Evolutionary conservation across 2,113 vertebrate species (phyloP).

Genomic region (Ochotona princeps): DNA sequence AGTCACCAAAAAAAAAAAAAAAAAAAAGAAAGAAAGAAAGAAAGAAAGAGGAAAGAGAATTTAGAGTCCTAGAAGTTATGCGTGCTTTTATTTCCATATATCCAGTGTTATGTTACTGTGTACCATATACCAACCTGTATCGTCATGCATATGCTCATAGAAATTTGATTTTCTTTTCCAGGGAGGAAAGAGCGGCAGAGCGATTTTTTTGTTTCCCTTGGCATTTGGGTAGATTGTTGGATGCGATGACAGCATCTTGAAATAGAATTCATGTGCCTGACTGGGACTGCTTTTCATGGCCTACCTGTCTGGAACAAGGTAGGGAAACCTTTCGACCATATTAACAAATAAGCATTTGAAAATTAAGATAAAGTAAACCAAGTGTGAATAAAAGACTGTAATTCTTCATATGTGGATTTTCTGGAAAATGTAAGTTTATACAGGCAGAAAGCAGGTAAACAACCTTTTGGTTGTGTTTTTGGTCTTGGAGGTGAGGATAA

Average conservation of each 20-base stretch:
- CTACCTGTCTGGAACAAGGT: neutral
- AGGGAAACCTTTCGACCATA: slow-evolving; percentile 39
- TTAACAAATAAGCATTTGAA: neutral
- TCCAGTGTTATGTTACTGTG: neutral
- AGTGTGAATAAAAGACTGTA: neutral
- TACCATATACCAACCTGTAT: neutral
- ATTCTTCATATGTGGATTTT: neutral
- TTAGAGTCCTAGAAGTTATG: neutral
- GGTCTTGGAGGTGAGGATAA: neutral
- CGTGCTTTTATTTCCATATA: neutral
- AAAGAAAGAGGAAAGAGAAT: neutral
- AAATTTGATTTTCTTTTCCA: slow-evolving; percentile 15
- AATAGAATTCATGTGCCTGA: neutral
- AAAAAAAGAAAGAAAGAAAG: neutral
- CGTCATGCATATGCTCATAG: neutral
- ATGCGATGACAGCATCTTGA: neutral
- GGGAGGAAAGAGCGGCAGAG: neutral
- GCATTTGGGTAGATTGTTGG: neutral
- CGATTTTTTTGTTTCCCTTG: neutral
- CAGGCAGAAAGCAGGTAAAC: neutral
- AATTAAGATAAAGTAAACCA: neutral
- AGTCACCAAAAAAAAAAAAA: too few species aligned
- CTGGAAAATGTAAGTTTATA: neutral
- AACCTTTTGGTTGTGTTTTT: neutral
- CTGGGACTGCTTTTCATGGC: neutral